Base-by-base conservation (phyloP, 35 echinoderm and acorn worm genomes). In the Chiridota heheva region DNA sequence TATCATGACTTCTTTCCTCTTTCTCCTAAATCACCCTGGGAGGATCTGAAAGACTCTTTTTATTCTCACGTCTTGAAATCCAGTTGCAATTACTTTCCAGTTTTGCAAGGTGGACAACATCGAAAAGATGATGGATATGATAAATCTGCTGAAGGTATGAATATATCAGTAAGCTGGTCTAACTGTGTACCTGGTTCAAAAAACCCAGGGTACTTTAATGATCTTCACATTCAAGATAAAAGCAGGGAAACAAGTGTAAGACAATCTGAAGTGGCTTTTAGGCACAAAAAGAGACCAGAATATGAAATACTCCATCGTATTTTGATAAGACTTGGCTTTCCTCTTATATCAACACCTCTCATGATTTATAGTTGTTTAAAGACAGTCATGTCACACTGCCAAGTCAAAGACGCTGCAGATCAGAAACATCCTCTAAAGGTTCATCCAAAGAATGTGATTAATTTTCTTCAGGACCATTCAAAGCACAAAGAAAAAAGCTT, bases 1-100 rank as follows among this genome's bases (percentile, higher is more conserved):
- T 42, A 45, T 26, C 46, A 63, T 4, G 18, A 41, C n/a, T 43
- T 87, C 36, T 87, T 87, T 44, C 85, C 85, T 36, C 17, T 79
- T 7, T 32, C 38, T 20, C 44, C 20, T 1, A 24, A 37, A 57
- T 18, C 28, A 39, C 31, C 69, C 13, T 55, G 59, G 44, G 61
- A 36, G 18, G 58, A 60, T 5, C 30, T 78, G 39, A 37, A 28
- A n/a, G 1, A 34, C 2, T 20, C 31, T 22, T 62, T 78, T 31
- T 78, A 78, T 35, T 18, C 8, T 17, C 24, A 58, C 3, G 34
- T 73, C 1, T 17, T 27, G 3, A 3, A 2, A 20, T 16, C 58
- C 35, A 39, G 62, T 42, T 62, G 20, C 42, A 20, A 13, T 4
- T 8, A 60, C 1, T 78, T 78, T 78, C 75, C 75, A 40, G 75